Evolutionary conservation across 2,888 invertebrate genomes (phyloP), one percentile per base, ranked within the genome.

Genomic region (Barypeithes pellucidus): DNA sequence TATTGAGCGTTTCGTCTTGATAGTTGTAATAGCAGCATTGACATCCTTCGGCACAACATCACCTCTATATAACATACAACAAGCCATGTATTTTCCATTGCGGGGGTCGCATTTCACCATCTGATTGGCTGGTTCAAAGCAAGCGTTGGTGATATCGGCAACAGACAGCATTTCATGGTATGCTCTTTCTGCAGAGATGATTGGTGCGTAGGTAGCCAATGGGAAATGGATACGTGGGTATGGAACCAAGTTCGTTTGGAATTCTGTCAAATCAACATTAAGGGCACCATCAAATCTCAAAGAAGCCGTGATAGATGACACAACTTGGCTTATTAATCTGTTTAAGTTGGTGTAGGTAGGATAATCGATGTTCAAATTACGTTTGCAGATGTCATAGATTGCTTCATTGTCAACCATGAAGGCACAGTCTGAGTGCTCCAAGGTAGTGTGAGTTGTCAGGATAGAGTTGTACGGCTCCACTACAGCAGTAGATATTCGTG

Each of bases 401-500:
- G 95, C 95, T 86, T 95, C 94, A 83, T 95, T 95, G 87, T 95
- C 95, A 76, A 94, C 95, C 97, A 97, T 97, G 88, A 98, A 98
- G 59, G 97, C 96, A 87, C 97, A 97, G 89, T 97, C 97, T 0
- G 96, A 96, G 87, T 97, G 97, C 87, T 97, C 97, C 81, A 94
- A 87, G 73, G 97, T 97, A 67, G 97, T 98, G 89, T 98, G 98
- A 75, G 98, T 98, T 83, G 97, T 97, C 83, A 98, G 89, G 84
- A 98, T 96, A 0, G 97, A 96, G 89, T 98, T 98, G 92, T 98
- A 98, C 29, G 98, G 98, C 86, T 98, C 98, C n/a, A 98, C 98
- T 50, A 95, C 95, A 72, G 95, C 95, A 41, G 95, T 95, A 78
- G 95, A 95, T 47, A 95, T 93, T 86, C 94, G 93, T 7, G 98